Conservation (phyloP, 2,797 vertebrate species). For the Alosa sapidissima region DNA sequence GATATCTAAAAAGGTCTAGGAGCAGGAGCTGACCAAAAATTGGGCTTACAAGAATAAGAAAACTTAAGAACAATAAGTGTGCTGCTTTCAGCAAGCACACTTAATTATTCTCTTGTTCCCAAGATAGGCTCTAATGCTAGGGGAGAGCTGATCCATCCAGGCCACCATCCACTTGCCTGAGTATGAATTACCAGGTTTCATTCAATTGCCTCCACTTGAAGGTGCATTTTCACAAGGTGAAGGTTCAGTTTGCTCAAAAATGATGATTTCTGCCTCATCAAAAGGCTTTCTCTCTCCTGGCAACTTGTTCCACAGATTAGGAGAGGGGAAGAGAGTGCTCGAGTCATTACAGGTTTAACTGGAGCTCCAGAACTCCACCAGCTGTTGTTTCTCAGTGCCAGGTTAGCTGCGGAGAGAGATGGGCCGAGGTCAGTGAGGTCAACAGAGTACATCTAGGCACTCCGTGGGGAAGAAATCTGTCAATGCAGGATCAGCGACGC, state of each 20-base stretch:
- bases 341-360: background rate
- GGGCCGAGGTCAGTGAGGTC: background rate
- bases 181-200: background rate
- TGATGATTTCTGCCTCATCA: constrained; percentile 14
- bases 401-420: background rate
- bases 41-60: too few species aligned
- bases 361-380: background rate
- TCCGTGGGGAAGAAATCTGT: background rate
- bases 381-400: background rate
- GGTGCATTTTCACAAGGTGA: background rate
- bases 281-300: background rate
- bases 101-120: background rate
- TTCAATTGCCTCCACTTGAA: background rate
- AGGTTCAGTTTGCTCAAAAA: background rate
- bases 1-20: too few species aligned
- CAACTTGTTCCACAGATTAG: background rate
- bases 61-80: too few species aligned
- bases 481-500: background rate
- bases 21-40: too few species aligned
- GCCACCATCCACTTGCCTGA: background rate
- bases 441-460: background rate
- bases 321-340: background rate
- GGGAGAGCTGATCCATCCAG: background rate
- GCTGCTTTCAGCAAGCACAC: too few species aligned
- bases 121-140: background rate